Evolutionary conservation across 2,113 vertebrate genomes (phyloP).

Genomic region (Rhipidura dahli): DNA sequence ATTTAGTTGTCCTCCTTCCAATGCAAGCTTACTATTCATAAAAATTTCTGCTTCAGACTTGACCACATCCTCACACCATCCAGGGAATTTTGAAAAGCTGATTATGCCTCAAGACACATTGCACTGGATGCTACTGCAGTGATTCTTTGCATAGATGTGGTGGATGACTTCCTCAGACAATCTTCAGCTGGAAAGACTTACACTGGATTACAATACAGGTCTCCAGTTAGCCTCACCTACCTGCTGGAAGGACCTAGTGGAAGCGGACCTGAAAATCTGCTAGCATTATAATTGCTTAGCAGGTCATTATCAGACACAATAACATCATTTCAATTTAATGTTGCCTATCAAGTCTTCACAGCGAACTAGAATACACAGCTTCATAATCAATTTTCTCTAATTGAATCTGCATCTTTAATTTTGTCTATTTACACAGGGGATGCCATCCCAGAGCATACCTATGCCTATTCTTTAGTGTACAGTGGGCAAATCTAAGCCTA

Average conservation of each 20-base stretch:
- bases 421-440: neutral
- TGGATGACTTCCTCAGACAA: neutral
- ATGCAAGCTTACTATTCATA: neutral
- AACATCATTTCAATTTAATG: neutral
- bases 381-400: neutral
- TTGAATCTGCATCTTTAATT: neutral
- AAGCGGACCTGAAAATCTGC: neutral
- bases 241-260: neutral
- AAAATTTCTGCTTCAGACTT: neutral
- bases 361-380: neutral
- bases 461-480: neutral
- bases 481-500: neutral
- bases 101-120: neutral
- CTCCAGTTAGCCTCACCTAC: neutral
- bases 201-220: neutral
- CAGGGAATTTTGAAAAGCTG: neutral
- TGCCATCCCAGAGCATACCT: neutral
- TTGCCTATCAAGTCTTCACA: neutral
- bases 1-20: neutral
- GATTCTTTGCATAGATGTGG: neutral
- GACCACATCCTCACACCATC: neutral
- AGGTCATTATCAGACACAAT: neutral
- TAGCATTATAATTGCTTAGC: neutral
- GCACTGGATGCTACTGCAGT: neutral
- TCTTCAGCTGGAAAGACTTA: neutral